A percentile compares a stretch with the other conserved stretches of the same genome.
Evolutionary conservation across 2,888 invertebrate species (phyloP).

Genomic region (Diadegma fenestrale): DNA sequence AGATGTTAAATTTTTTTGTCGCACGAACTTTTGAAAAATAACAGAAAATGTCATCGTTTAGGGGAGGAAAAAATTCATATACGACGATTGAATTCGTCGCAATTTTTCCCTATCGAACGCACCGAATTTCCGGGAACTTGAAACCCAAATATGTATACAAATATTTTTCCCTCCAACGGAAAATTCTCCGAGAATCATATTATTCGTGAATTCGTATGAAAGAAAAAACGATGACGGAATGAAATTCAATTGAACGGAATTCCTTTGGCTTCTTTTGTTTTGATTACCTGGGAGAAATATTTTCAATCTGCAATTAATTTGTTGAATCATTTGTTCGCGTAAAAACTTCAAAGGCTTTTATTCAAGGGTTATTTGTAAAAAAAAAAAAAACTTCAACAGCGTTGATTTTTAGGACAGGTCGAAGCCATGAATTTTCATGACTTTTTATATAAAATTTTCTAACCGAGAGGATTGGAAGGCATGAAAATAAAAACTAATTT

Average conservation of each 20-base stretch:
- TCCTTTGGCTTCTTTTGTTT: not conserved
- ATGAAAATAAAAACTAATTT: conserved; percentile 68
- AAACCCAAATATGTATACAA: conserved; percentile 1
- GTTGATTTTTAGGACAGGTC: conserved; percentile 35
- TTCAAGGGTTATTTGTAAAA: no score
- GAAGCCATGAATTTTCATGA: conserved; percentile 63
- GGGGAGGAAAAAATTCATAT: not conserved
- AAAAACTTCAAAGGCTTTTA: conserved; percentile 29
- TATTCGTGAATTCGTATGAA: not conserved
- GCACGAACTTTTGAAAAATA: not conserved
- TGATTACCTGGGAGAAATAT: conserved; percentile 51
- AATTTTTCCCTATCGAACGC: not conserved
- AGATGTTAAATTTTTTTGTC: not conserved
- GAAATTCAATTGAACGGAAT: conserved; percentile 37
- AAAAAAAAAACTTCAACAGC: no score
- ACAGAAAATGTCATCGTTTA: not conserved
- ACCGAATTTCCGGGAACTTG: not conserved
- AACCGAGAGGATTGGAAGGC: conserved; percentile 46
- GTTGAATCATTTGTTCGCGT: conserved; percentile 29
- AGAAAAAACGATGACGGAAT: not conserved
- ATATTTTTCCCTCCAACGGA: not conserved
- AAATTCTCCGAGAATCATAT: not conserved
- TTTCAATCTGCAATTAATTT: conserved; percentile 40
- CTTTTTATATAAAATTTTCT: conserved; percentile 61
- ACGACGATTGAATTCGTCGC: not conserved